Conservation (phyloP, 2,113 vertebrate genomes). For the Amphilophus citrinellus region DNA sequence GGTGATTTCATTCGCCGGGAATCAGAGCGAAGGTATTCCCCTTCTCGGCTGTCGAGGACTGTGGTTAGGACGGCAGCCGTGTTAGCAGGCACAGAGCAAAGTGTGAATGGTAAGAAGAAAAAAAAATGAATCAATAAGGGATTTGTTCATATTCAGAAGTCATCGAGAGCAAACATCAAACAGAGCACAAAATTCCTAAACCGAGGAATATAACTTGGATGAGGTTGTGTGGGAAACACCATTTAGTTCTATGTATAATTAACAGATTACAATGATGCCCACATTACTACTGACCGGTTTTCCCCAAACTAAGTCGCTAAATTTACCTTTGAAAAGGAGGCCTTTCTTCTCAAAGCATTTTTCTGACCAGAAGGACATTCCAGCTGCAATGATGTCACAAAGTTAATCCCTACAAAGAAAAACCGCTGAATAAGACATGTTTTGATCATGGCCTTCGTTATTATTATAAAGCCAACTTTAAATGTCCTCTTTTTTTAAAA, state of each 20-base stretch:
- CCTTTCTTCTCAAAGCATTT: conserved; percentile 40
- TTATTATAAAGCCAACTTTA: conserved; percentile 42
- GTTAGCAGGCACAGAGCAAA: background rate
- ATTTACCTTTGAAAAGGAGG: conserved; percentile 43
- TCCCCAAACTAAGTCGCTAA: conserved; percentile 41
- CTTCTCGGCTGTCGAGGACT: conserved; percentile 19
- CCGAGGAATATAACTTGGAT: background rate
- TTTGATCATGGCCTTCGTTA: conserved; percentile 47
- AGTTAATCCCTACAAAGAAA: conserved; percentile 44
- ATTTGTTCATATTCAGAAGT: background rate
- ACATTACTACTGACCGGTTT: conserved; percentile 43
- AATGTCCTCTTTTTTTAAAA: background rate
- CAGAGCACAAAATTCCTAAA: background rate
- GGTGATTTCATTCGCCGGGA: conserved; percentile 46
- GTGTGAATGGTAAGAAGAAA: background rate
- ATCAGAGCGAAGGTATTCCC: conserved; percentile 67
- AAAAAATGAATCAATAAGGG: background rate
- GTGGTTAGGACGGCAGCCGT: background rate
- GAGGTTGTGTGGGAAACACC: conserved; percentile 33
- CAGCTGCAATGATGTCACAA: conserved; percentile 55
- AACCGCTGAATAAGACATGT: conserved; percentile 36
- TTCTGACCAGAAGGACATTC: conserved; percentile 50
- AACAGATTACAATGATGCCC: conserved; percentile 39
- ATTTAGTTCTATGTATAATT: background rate
- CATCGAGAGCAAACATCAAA: background rate